Conservation (phyloP, 2,113 vertebrate species). For the Halcyon senegalensis region DNA sequence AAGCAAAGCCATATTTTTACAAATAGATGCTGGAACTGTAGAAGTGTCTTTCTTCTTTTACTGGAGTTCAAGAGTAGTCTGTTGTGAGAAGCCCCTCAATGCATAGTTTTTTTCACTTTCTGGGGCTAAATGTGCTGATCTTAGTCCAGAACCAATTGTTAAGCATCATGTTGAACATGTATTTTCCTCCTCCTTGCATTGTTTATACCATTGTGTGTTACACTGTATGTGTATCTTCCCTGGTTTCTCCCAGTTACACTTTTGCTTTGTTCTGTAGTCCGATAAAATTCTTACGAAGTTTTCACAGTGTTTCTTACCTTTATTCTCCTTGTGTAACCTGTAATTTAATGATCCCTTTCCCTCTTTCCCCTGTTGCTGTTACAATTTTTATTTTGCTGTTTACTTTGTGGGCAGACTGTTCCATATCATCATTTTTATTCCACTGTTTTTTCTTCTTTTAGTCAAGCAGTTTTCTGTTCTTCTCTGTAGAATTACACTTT, state of each 20-base stretch:
- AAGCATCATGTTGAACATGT: background rate
- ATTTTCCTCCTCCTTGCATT: background rate
- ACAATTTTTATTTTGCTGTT: background rate
- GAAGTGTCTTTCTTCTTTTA: background rate
- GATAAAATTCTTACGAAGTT: background rate
- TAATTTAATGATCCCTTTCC: background rate
- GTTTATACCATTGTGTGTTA: background rate
- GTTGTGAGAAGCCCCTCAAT: constrained; percentile 41
- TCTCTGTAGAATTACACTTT: constrained; percentile 89
- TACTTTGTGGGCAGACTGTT: background rate
- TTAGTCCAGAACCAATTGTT: constrained; percentile 16
- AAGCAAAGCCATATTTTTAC: background rate
- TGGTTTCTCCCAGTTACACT: background rate
- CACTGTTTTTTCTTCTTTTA: constrained; percentile 51
- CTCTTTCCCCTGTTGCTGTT: background rate
- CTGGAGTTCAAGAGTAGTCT: background rate
- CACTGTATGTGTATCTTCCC: background rate
- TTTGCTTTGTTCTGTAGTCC: background rate
- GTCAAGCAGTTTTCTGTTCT: constrained; percentile 69
- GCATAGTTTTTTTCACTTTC: constrained; percentile 4
- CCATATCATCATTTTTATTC: background rate
- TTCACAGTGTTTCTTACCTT: constrained; percentile 3
- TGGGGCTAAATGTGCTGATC: background rate
- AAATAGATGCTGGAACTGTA: background rate
- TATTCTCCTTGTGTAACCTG: background rate